Evolutionary conservation across 2,113 vertebrate species (phyloP), one percentile per base, ranked within the genome.

Genomic region (Corythaixoides concolor): DNA sequence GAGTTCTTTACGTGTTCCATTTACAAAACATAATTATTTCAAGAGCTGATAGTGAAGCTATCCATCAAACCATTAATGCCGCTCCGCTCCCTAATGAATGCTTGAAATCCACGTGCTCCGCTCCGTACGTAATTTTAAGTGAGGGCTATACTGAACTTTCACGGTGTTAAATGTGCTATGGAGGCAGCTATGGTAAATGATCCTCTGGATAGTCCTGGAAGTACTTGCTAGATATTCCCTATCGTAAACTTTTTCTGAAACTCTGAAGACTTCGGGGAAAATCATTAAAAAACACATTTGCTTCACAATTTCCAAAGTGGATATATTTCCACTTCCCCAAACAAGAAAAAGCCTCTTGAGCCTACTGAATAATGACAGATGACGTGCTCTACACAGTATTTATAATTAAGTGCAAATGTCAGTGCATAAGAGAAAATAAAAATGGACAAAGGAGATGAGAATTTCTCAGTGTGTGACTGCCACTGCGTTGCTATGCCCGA

Each of bases 1-100:
- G 63, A 91, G 66, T 76, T 93, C 79, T 91, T 95, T 62, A 87
- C 82, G 81, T 79, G 77, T 93, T 63, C 66, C 87, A 90, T 90
- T 96, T 94, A 87, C 37, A 73, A 96, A 96, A 80, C 62, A 86
- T 56, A 81, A 95, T 95, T 97, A 97, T 96, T 96, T 96, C 67
- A 94, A 95, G 82, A 92, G 82, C 88, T 93, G 69, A 95, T 68
- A 91, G 79, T 33, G 53, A 93, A 93, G 63, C 59, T 90, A 83
- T 85, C 70, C 69, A 95, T 95, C 89, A 94, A 95, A 69, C 89
- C 82, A 95, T 92, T 96, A 96, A 94, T 47, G 72, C 63, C 91
- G 41, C 45, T 82, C 64, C 78, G 17, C 64, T 95, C 58, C 85
- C 77, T 93, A 69, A 70, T 60, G 90, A 94, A 87, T 39, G 58